phyloP scores from a whole-genome alignment of 1,140 invertebrate genomes.

The Helicoverpa armigera region DNA sequence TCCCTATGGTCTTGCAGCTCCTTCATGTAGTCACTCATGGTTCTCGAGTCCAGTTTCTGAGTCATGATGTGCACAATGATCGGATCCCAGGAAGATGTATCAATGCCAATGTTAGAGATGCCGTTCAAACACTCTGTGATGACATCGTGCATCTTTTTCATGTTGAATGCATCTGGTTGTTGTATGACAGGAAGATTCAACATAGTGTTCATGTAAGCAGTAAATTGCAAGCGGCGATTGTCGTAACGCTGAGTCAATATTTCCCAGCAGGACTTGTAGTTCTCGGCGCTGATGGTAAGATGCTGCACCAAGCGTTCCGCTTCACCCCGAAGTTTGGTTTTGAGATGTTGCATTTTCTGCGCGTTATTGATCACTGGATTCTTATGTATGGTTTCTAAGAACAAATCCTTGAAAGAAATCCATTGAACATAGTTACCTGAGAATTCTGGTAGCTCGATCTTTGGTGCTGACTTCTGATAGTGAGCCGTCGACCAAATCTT shows the following conservation, averaged over 20 bases:
- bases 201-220: conserved; percentile 51
- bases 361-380: conserved; percentile 56
- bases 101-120: conserved; percentile 50
- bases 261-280: neutral
- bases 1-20: neutral
- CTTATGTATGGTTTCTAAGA: conserved; percentile 63
- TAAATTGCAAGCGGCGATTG: conserved; percentile 48
- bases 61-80: conserved; percentile 54
- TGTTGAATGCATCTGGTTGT: conserved; percentile 32
- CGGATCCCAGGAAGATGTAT: conserved; percentile 54
- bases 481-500: conserved; percentile 44
- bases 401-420: conserved; percentile 65
- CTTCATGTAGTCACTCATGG: conserved; percentile 4
- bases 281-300: neutral
- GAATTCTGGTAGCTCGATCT: conserved; percentile 62
- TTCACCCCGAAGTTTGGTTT: neutral
- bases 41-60: conserved; percentile 49
- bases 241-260: neutral
- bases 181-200: conserved; percentile 11
- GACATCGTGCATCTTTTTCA: conserved; percentile 54
- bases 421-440: conserved; percentile 63
- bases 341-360: conserved; percentile 56
- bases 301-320: neutral
- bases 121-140: conserved; percentile 54
- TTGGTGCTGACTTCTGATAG: conserved; percentile 49